A percentile compares a stretch with the other conserved stretches of the same genome.
phyloP scores from a whole-genome alignment of 2,113 vertebrate species.

The Pluvialis apricaria region DNA sequence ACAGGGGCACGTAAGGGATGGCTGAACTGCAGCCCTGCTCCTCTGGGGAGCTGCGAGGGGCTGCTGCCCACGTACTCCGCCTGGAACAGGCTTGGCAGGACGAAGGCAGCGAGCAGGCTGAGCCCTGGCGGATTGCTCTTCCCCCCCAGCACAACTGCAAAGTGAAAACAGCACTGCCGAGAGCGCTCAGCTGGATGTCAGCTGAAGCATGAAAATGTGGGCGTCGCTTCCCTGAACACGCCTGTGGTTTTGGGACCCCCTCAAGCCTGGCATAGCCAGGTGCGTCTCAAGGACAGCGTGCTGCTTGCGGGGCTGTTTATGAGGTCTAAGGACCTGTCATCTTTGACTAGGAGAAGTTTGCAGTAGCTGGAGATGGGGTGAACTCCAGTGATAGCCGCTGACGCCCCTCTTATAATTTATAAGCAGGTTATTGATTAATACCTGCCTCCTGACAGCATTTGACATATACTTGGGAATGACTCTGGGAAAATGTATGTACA shows the following conservation, averaged over 20 bases:
- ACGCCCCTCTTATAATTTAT: fast-evolving
- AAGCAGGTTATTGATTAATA: not conserved
- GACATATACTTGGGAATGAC: not conserved
- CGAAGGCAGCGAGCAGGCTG: constrained; percentile 33
- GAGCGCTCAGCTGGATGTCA: constrained; percentile 10
- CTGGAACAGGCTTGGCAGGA: constrained; percentile 1
- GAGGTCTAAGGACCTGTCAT: not conserved
- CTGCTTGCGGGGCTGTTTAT: not conserved
- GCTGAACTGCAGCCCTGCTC: not conserved
- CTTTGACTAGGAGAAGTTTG: not conserved
- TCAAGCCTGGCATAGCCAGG: not conserved
- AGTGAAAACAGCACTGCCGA: not conserved
- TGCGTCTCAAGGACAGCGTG: not conserved
- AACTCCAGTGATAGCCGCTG: not conserved
- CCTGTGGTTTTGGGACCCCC: not conserved
- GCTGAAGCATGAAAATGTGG: not conserved
- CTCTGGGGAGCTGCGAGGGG: not conserved
- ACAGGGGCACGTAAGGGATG: not conserved
- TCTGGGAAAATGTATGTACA: not conserved
- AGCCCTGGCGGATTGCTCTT: constrained; percentile 33
- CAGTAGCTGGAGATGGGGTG: not conserved
- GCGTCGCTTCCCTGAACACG: not conserved
- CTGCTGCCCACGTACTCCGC: not conserved
- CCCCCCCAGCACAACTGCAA: constrained; percentile 14
- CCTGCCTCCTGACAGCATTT: not conserved